Evolutionary conservation across 2,113 vertebrate species (phyloP).

Genomic region (Heptranchias perlo): DNA sequence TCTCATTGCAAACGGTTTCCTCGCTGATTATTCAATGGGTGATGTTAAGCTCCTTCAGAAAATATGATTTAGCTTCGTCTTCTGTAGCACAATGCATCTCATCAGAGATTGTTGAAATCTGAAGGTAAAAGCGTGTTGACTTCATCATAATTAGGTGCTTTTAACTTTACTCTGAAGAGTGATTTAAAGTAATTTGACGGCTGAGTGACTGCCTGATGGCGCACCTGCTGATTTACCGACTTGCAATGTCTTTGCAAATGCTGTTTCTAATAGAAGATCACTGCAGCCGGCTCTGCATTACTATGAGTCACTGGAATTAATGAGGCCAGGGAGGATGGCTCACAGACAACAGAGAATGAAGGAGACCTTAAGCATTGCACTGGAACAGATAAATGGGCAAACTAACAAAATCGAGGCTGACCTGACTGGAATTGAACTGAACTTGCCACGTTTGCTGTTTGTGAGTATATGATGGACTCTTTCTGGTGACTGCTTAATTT

Average conservation of each 20-base stretch:
- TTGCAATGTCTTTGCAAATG: conserved; percentile 7
- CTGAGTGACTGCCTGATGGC: neutral
- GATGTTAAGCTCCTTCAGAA: neutral
- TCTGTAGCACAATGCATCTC: neutral
- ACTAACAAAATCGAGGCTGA: neutral
- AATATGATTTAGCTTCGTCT: neutral
- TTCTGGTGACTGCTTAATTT: neutral
- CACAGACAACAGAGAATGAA: neutral
- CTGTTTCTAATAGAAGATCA: neutral
- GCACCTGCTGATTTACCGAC: neutral
- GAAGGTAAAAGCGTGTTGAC: neutral
- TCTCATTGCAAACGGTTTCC: neutral
- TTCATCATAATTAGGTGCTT: conserved; percentile 10
- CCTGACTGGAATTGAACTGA: neutral
- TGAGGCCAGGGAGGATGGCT: neutral
- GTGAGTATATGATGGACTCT: neutral
- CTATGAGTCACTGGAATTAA: conserved; percentile 14
- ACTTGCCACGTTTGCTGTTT: neutral
- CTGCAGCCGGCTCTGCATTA: neutral
- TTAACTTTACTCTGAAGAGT: conserved; percentile 3
- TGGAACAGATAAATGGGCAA: neutral
- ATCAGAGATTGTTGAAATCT: neutral
- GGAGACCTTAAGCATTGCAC: neutral
- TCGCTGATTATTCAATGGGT: neutral
- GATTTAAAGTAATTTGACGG: conserved; percentile 14